phyloP scores from a whole-genome alignment of 2,888 invertebrate species.

The Drosophila planitibia region DNA sequence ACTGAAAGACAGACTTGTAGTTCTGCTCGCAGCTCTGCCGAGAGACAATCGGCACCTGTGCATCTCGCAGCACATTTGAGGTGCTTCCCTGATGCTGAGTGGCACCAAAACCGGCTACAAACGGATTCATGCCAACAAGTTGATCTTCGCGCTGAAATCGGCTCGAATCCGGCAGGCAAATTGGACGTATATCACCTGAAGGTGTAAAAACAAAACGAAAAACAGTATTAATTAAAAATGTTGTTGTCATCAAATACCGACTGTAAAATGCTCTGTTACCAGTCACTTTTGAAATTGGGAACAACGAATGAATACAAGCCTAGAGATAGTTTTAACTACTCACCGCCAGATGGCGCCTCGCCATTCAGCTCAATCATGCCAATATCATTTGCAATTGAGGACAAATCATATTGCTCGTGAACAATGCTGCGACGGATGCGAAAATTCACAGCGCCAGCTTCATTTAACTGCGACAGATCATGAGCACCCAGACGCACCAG shows the following conservation, averaged over 20 bases:
- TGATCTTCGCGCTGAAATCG: constrained; percentile 72
- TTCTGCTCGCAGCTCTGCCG: constrained; percentile 85
- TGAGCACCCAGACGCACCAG: constrained; percentile 92
- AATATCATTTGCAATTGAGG: constrained; percentile 90
- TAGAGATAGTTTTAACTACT: constrained; percentile 2
- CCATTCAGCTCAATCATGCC: constrained; percentile 89
- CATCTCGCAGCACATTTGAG: constrained; percentile 86
- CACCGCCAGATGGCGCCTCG: constrained; percentile 73
- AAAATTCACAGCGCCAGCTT: constrained; percentile 88
- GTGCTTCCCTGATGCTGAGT: constrained; percentile 84
- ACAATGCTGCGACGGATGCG: constrained; percentile 87
- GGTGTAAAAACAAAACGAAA: constrained; percentile 42
- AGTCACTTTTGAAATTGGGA: neutral
- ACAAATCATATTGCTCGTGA: constrained; percentile 90
- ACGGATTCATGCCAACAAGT: constrained; percentile 87
- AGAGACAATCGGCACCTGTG: constrained; percentile 84
- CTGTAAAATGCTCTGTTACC: neutral
- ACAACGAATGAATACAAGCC: neutral
- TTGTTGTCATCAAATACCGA: neutral
- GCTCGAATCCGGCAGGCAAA: constrained; percentile 90
- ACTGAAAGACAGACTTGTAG: constrained; percentile 81
- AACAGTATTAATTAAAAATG: neutral
- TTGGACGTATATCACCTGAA: constrained; percentile 89
- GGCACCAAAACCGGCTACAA: constrained; percentile 93
- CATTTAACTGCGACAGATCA: constrained; percentile 87